A percentile compares a stretch with the other conserved stretches of the same genome.
Conservation (phyloP, 2,113 vertebrate genomes). For the Pygoscelis adeliae region DNA sequence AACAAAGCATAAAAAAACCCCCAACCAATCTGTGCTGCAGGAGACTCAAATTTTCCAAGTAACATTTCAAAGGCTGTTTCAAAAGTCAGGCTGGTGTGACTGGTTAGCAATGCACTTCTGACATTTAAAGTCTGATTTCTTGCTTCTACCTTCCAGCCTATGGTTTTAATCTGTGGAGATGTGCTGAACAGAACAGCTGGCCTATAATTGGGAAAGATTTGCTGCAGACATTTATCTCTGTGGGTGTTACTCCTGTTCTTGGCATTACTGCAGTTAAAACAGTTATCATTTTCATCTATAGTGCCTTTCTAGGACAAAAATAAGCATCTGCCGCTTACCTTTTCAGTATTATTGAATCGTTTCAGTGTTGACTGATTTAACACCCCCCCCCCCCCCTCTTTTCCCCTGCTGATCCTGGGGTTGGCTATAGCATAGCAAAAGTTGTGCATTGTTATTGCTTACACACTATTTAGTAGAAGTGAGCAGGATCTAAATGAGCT, state of each 20-base stretch:
- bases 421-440: background rate
- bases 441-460: background rate
- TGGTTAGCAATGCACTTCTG: background rate
- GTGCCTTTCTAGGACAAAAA: background rate
- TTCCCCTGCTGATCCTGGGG: fast-evolving
- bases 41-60: background rate
- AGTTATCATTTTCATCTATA: background rate
- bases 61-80: background rate
- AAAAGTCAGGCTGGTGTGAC: background rate
- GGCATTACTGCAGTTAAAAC: background rate
- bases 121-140: background rate
- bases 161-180: background rate
- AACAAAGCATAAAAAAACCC: background rate
- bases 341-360: background rate
- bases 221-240: background rate
- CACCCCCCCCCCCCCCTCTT: too few relatives aligned
- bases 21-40: background rate
- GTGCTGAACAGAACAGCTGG: background rate
- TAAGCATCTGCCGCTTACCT: background rate
- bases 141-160: background rate
- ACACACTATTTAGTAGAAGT: background rate
- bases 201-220: background rate
- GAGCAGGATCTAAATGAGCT: background rate
- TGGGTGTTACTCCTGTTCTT: background rate
- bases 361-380: background rate